phyloP scores from a whole-genome alignment of 2,113 vertebrate genomes.

The Halcyon senegalensis region DNA sequence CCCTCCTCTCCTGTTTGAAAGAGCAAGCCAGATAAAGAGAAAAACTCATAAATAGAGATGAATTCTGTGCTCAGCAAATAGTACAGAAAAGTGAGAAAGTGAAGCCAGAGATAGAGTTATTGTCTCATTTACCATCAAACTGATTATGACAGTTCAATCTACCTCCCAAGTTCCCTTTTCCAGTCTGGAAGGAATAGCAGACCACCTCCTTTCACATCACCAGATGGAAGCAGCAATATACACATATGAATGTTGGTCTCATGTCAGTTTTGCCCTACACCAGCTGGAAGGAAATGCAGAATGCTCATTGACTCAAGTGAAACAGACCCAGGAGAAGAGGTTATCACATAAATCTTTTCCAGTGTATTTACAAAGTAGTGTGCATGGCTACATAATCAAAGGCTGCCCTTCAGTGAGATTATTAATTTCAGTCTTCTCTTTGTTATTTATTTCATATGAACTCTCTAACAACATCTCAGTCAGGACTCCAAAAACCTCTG shows the following conservation, averaged over 20 bases:
- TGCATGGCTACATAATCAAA: not conserved
- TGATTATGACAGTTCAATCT: not conserved
- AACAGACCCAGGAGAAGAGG: not conserved
- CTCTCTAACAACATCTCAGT: not conserved
- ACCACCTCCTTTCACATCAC: not conserved
- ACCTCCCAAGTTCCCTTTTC: not conserved
- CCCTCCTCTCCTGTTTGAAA: not conserved
- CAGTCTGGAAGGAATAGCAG: not conserved
- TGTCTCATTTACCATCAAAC: not conserved
- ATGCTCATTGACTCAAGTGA: not conserved
- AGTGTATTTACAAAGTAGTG: not conserved
- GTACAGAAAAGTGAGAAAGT: not conserved
- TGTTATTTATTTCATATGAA: not conserved
- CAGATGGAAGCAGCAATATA: not conserved
- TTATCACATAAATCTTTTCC: not conserved
- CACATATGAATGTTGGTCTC: not conserved
- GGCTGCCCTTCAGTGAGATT: not conserved
- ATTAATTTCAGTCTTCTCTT: slow-evolving; percentile 32
- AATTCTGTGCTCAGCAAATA: not conserved
- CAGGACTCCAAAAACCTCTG: not conserved
- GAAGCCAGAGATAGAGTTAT: not conserved
- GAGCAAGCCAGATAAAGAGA: not conserved
- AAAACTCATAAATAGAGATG: not conserved
- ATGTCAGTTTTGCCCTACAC: not conserved
- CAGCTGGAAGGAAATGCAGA: not conserved